Evolutionary conservation across 2,888 invertebrate species (phyloP).

Genomic region (Andrena flavipes): DNA sequence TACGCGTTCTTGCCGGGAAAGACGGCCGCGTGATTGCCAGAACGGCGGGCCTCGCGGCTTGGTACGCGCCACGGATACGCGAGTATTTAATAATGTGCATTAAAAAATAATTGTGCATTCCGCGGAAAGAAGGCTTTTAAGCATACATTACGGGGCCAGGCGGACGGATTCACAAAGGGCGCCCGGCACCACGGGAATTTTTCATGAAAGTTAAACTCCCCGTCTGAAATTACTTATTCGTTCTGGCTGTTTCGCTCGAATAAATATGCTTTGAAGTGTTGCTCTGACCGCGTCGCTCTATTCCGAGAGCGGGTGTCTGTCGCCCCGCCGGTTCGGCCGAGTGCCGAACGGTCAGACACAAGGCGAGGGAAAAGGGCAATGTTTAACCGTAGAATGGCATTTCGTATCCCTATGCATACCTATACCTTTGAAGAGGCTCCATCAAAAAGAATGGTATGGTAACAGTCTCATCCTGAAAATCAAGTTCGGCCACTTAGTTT

Average conservation of each 20-base stretch:
- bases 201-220: slow-evolving; percentile 71
- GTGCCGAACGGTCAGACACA: background rate
- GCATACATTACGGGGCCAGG: slow-evolving; percentile 67
- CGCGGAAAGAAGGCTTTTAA: slow-evolving; percentile 71
- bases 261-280: slow-evolving; percentile 68
- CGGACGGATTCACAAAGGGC: slow-evolving; percentile 66
- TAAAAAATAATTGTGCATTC: slow-evolving; percentile 69
- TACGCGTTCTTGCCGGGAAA: slow-evolving; percentile 8
- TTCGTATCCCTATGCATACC: too few relatives aligned
- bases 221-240: slow-evolving; percentile 70
- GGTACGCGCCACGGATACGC: slow-evolving; percentile 39
- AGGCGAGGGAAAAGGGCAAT: background rate
- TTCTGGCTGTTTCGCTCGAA: slow-evolving; percentile 51
- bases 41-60: slow-evolving; percentile 3
- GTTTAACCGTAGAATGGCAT: background rate
- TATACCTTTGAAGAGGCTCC: too few relatives aligned
- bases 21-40: slow-evolving; percentile 26
- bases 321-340: background rate
- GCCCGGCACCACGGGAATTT: slow-evolving; percentile 61
- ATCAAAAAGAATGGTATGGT: too few relatives aligned
- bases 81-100: slow-evolving; percentile 70
- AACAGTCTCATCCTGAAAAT: too few relatives aligned
- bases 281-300: slow-evolving; percentile 55
- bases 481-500: too few relatives aligned
- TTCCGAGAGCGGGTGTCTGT: slow-evolving; percentile 11